These are phyloP conservation scores for Ommatoiulus sabulosus DNA, from an alignment of 2,888 invertebrate genomes.

Conservation along the genomic window DNA sequence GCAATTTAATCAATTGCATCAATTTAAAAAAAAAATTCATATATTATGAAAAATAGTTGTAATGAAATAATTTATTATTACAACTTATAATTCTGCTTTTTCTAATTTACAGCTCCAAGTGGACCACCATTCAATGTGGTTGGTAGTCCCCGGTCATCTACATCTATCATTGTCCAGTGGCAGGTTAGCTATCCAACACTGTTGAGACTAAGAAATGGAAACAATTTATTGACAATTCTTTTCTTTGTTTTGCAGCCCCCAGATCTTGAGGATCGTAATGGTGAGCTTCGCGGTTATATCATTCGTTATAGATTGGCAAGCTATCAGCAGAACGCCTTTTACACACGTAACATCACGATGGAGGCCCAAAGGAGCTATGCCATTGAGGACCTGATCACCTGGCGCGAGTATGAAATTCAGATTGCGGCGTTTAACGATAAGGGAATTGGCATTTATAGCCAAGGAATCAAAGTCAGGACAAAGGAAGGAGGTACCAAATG, in stretches of 20 bases:
- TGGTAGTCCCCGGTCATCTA: constrained; percentile 92
- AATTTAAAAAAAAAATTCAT: too few relatives aligned
- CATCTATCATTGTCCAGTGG: constrained; percentile 97
- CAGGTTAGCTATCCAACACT: constrained; percentile 66
- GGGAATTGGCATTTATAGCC: constrained; percentile 93
- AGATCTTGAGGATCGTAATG: constrained; percentile 92
- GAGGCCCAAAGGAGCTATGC: constrained; percentile 91
- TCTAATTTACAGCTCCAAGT: constrained; percentile 81
- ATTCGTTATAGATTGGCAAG: constrained; percentile 91
- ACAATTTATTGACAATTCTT: not conserved
- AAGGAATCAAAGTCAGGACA: constrained; percentile 92
- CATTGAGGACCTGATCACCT: constrained; percentile 93
- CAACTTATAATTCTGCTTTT: not conserved
- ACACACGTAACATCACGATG: constrained; percentile 89
- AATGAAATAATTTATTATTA: too few relatives aligned
- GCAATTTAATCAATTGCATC: too few relatives aligned
- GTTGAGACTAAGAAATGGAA: not conserved
- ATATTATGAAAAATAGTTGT: too few relatives aligned
- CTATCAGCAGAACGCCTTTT: constrained; percentile 91
- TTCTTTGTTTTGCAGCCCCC: constrained; percentile 76
- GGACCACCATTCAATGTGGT: constrained; percentile 95
- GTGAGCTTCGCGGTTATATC: constrained; percentile 92
- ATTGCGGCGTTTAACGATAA: constrained; percentile 97
- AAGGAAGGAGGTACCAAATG: constrained; percentile 80
- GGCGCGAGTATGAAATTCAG: constrained; percentile 97